A percentile compares a stretch with the other conserved stretches of the same genome.
Conservation (phyloP, 2,888 invertebrate genomes). For the Abrostola triplasia region DNA sequence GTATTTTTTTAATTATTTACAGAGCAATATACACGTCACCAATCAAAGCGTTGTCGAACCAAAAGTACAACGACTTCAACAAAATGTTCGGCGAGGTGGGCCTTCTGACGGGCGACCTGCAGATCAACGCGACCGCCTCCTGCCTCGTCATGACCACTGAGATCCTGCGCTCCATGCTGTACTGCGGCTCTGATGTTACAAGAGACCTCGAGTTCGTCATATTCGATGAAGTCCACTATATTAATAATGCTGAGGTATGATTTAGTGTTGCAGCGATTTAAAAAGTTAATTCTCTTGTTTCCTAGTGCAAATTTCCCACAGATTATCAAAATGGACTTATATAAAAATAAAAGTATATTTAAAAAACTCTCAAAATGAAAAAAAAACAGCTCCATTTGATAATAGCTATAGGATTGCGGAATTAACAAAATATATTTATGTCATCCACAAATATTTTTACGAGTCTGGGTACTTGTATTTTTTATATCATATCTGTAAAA, state of each 20-base stretch:
- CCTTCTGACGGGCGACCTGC: slow-evolving; percentile 97
- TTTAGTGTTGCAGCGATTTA: background rate
- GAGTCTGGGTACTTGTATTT: no score
- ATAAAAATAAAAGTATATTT: no score
- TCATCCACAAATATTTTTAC: no score
- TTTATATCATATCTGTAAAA: no score
- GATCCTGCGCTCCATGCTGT: slow-evolving; percentile 98
- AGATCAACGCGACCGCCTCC: slow-evolving; percentile 97
- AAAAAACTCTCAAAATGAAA: no score
- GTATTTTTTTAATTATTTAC: slow-evolving; percentile 15
- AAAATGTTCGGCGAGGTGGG: slow-evolving; percentile 97
- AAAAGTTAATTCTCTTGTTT: no score
- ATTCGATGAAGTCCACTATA: slow-evolving; percentile 99
- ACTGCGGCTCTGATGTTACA: slow-evolving; percentile 97
- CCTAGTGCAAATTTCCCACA: no score
- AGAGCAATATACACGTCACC: slow-evolving; percentile 99
- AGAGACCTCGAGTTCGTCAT: slow-evolving; percentile 99
- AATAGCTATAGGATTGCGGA: no score
- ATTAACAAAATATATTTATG: no score
- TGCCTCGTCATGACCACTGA: slow-evolving; percentile 99
- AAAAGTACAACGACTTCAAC: slow-evolving; percentile 99
- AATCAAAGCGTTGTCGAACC: slow-evolving; percentile 99
- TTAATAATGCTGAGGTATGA: slow-evolving; percentile 96
- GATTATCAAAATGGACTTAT: no score
- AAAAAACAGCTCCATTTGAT: no score